phyloP scores from a whole-genome alignment of 2,888 invertebrate genomes.

The Chrysina gloriosa region DNA sequence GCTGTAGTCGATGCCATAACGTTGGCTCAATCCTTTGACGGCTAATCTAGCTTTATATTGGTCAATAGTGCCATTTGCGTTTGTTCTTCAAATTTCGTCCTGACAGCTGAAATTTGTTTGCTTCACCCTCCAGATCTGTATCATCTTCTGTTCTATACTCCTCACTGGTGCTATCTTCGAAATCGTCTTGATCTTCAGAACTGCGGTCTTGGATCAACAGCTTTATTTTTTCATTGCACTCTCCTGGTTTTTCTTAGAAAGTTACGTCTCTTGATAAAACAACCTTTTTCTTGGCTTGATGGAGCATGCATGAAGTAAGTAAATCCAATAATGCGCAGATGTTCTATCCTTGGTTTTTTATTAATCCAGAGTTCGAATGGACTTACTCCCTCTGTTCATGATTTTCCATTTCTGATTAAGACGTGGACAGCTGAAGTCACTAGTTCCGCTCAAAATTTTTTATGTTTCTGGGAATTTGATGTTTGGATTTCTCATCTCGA shows the following conservation, averaged over 20 bases:
- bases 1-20: too few species aligned
- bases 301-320: neutral
- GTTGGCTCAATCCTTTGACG: too few species aligned
- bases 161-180: too few species aligned
- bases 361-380: conserved; percentile 52
- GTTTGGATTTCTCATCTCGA: neutral
- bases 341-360: conserved; percentile 46
- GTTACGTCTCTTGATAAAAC: neutral
- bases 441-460: conserved; percentile 4
- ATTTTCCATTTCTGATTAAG: conserved; percentile 21
- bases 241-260: neutral
- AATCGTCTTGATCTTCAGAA: too few species aligned
- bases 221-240: neutral
- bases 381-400: conserved; percentile 32
- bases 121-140: too few species aligned
- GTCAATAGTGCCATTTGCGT: too few species aligned
- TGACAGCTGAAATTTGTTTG: too few species aligned
- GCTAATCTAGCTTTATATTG: too few species aligned
- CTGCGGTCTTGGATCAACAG: neutral
- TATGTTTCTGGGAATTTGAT: neutral
- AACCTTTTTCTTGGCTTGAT: neutral
- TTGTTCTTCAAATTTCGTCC: too few species aligned
- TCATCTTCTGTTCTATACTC: too few species aligned
- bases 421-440: neutral
- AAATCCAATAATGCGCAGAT: conserved; percentile 50